Percentiles rank a stretch among this genome's conserved stretches.
Evolutionary conservation across 2,797 vertebrate genomes (phyloP).

Genomic region (Lithobates pipiens): DNA sequence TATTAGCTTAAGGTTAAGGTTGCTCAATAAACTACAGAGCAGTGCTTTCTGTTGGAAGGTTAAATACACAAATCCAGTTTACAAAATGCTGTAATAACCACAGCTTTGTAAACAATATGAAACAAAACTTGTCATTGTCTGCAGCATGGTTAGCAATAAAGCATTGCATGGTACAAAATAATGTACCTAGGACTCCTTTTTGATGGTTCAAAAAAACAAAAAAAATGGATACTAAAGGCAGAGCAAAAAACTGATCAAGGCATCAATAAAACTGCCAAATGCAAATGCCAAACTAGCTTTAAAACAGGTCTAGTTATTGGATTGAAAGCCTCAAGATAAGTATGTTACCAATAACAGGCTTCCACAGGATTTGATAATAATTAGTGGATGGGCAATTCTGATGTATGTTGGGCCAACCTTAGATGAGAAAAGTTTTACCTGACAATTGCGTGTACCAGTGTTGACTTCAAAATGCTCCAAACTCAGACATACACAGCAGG

Average conservation of each 20-base stretch:
- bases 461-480: no score
- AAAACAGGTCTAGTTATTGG: background rate
- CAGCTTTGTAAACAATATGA: background rate
- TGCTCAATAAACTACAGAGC: background rate
- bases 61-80: slow-evolving; percentile 69
- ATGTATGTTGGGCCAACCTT: background rate
- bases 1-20: slow-evolving; percentile 1
- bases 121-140: background rate
- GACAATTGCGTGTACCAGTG: no score
- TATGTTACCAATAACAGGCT: background rate
- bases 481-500: no score
- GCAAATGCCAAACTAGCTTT: background rate
- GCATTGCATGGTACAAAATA: background rate
- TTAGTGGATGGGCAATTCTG: background rate
- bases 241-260: background rate
- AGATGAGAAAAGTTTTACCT: no score
- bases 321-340: background rate
- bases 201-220: background rate
- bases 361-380: background rate
- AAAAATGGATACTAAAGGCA: background rate
- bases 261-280: background rate
- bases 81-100: background rate
- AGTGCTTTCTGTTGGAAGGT: background rate
- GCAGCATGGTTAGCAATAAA: background rate
- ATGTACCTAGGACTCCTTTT: background rate